phyloP scores from a whole-genome alignment of 2,113 vertebrate genomes.

The Anhinga anhinga region DNA sequence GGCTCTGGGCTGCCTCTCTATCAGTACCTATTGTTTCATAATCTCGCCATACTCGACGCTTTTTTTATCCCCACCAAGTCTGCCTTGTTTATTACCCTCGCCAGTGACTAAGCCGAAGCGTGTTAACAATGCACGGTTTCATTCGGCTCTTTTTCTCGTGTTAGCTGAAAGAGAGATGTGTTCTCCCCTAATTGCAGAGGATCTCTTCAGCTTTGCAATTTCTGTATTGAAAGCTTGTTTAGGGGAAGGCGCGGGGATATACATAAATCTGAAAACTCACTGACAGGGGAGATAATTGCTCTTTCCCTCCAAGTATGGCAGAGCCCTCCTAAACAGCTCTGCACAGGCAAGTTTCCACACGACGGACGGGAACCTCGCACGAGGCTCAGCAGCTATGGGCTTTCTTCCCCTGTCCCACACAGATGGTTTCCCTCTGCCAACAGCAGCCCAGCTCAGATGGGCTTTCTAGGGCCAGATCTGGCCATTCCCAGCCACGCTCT shows the following conservation, averaged over 20 bases:
- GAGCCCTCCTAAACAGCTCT: constrained; percentile 21
- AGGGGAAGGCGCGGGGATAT: not conserved
- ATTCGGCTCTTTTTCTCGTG: not conserved
- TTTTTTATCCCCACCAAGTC: constrained; percentile 60
- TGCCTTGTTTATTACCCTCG: constrained; percentile 53
- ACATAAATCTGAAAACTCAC: constrained; percentile 1
- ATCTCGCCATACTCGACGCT: constrained; percentile 11
- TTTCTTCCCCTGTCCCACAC: not conserved
- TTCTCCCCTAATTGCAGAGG: constrained; percentile 36
- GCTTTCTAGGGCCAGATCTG: not conserved
- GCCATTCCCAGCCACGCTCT: rapidly evolving
- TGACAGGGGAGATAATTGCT: constrained; percentile 22
- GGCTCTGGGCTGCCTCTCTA: constrained; percentile 49
- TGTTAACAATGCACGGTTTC: not conserved
- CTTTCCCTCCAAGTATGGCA: constrained; percentile 15
- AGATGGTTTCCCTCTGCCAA: not conserved
- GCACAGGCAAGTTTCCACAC: not conserved
- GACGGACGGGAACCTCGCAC: not conserved
- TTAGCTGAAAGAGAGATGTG: constrained; percentile 42
- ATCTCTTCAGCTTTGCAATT: constrained; percentile 20
- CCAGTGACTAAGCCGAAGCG: not conserved
- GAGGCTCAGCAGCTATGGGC: not conserved
- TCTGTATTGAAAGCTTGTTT: not conserved
- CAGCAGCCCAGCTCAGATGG: not conserved
- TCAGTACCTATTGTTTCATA: constrained; percentile 61